Evolutionary conservation across 2,797 vertebrate genomes (phyloP), one percentile per base, ranked within the genome.

Genomic region (Hippoglossus hippoglossus): DNA sequence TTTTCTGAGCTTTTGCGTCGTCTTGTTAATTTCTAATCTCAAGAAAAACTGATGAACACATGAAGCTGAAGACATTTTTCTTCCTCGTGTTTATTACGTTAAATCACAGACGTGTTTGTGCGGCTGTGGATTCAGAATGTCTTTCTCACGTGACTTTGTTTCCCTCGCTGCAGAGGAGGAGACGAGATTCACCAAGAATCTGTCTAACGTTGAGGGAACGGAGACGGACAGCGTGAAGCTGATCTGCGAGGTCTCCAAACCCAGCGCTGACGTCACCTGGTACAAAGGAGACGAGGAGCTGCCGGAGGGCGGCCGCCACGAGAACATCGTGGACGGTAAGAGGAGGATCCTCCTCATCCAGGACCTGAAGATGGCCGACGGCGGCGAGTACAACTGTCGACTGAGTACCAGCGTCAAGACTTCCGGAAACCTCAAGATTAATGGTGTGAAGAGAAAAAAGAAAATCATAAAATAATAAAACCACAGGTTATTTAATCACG

Each of bases 221-320:
- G 98, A 99, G 95, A 95, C 94, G 1, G 97, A 99, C 81, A 97
- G 95, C 31, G 92, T 99, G 68, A 99, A 96, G 91, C 82, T 99
- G 41, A 94, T 97, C 79, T 99, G 98, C 52, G 98, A 99, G 88
- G 95, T 99, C 56, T 99, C 98, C 68, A 99, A 98, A 84, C 94
- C 97, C 76, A 93, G 87, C 21, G 97, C 96, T 2, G 98, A 99
- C 18, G 97, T 99, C 11, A 91, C 36, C 41, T 99, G 98, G 98
- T 96, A 96, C 93, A 96, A 94, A 92, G 97, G 96, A 44, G 96
- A 99, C 49, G 79, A 95, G 72, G 98, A 98, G 69, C 92, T 99
- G 66, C 96, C 96, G 2, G 98, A 99, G 84, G 96, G 96, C 13
- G 98, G 96, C 59, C 95, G 96, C 92, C 97, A 96, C 47, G 98